Evolutionary conservation across 2,888 invertebrate species (phyloP).

Genomic region (Molanna angustata): DNA sequence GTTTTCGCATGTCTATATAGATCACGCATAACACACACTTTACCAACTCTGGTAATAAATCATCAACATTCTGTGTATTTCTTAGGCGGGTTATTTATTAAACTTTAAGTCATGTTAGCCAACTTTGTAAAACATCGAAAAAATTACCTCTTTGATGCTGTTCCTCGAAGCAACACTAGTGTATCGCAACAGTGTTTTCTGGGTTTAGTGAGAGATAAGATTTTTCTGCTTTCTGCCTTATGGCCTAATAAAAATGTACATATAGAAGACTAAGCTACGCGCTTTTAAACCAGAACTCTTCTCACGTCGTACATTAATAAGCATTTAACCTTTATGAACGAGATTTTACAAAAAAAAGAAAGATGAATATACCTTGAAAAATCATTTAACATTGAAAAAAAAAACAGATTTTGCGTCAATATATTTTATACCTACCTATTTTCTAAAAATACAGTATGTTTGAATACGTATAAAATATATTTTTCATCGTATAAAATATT

Average conservation of each 20-base stretch:
- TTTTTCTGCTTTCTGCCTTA: neutral
- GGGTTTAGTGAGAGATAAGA: neutral
- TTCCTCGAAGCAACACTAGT: neutral
- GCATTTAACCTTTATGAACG: slow-evolving; percentile 17
- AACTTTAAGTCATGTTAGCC: slow-evolving; percentile 27
- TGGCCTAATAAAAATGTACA: slow-evolving; percentile 1
- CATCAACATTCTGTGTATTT: slow-evolving; percentile 26
- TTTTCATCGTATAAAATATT: too few relatives aligned
- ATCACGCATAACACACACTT: slow-evolving; percentile 28
- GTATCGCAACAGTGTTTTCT: neutral
- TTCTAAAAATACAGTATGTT: too few relatives aligned
- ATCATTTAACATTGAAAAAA: neutral
- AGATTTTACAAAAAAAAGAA: slow-evolving; percentile 9
- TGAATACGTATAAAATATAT: too few relatives aligned
- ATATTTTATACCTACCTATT: too few relatives aligned
- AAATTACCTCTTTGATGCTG: slow-evolving; percentile 16
- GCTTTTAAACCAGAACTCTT: slow-evolving; percentile 11
- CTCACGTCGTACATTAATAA: slow-evolving; percentile 14
- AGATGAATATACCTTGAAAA: neutral
- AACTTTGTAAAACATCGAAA: slow-evolving; percentile 28
- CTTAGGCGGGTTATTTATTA: slow-evolving; percentile 29
- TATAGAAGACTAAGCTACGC: slow-evolving; percentile 5
- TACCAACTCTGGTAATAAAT: slow-evolving; percentile 28
- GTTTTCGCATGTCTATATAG: slow-evolving; percentile 16
- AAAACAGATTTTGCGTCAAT: too few relatives aligned